A percentile compares a stretch with the other conserved stretches of the same genome.
Evolutionary conservation across 92 coral and sea anemone genomes (phyloP).

Genomic region (Ricordea florida): DNA sequence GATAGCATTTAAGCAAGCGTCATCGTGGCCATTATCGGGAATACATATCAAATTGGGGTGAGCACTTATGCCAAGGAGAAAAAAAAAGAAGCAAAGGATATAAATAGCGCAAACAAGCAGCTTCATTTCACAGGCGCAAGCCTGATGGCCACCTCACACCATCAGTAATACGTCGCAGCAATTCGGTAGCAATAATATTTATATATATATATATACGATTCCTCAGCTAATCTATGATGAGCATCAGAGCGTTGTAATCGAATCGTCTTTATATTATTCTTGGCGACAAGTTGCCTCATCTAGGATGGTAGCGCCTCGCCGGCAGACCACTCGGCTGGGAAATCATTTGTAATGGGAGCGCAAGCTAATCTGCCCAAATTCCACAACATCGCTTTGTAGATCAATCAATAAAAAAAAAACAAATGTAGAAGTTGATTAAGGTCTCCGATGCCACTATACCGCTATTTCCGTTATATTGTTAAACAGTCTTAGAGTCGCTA

Average conservation of each 20-base stretch:
- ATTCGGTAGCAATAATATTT: too few relatives aligned
- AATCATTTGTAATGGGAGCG: background rate
- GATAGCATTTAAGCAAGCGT: constrained; percentile 46
- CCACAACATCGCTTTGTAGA: background rate
- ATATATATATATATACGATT: too few relatives aligned
- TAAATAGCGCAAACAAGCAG: too few relatives aligned
- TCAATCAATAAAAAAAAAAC: background rate
- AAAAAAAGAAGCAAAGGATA: too few relatives aligned
- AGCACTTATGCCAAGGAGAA: background rate
- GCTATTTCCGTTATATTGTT: constrained; percentile 19
- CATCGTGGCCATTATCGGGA: constrained; percentile 62
- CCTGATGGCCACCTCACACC: too few relatives aligned
- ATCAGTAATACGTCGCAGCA: too few relatives aligned
- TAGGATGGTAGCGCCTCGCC: background rate
- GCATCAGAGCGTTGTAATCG: constrained; percentile 39
- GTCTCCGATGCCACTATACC: background rate
- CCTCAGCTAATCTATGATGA: constrained; percentile 7
- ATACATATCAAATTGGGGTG: constrained; percentile 58
- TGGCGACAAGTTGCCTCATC: background rate
- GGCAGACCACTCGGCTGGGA: background rate
- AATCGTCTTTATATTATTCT: constrained; percentile 9
- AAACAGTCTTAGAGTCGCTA: too few relatives aligned
- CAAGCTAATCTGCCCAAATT: background rate
- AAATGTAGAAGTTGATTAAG: background rate
- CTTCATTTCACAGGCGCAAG: too few relatives aligned